Evolutionary conservation across 2,888 invertebrate species (phyloP), one percentile per base, ranked within the genome.

Genomic region (Zonitis immaculata): DNA sequence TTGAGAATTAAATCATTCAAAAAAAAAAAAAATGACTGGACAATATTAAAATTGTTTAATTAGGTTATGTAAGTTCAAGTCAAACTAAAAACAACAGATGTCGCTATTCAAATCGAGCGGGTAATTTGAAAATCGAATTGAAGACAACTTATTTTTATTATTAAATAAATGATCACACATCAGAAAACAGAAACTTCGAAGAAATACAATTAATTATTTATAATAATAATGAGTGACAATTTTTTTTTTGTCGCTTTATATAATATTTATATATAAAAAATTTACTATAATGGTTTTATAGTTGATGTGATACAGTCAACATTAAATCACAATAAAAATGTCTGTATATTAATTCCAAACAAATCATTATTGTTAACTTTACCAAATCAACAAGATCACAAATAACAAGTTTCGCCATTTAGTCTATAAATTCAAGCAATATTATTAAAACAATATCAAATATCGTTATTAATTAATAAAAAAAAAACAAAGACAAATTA

Each of bases 331-430:
- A 14, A 42, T 30, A 32, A 43, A n/a, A 18, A 47, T 49, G 18
- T 42, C 25, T 42, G 28, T 42, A n/a, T n/a, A n/a, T n/a, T n/a
- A 45, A 26, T 39, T 20, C 25, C 14, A 25, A 11, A 52, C 8
- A 45, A 43, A 44, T 28, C 11, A 28, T 52, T 52, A 44, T 26
- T 49, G 52, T 42, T 39, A 47, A 54, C 55, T 45, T 45, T 49
- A 55, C 49, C 55, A 52, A 49, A 56, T 56, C 52, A 56, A 51
- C 47, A 53, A 42, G 51, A 52, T 56, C 53, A 56, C 52, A 56
- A 50, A 51, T 51, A 53, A 46, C 48, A 53, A 56, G 51, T 56
- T 52, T 47, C 49, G 50, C 54, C 50, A 50, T 50, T 53, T 45
- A 48, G 39, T 39, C 30, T 47, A 3, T 35, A 14, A 14, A 35